Percentiles rank a stretch among this genome's conserved stretches.
These are phyloP conservation scores for Gryon sp. DNA, from an alignment of 1,140 invertebrate species.

Conservation along the genomic window DNA sequence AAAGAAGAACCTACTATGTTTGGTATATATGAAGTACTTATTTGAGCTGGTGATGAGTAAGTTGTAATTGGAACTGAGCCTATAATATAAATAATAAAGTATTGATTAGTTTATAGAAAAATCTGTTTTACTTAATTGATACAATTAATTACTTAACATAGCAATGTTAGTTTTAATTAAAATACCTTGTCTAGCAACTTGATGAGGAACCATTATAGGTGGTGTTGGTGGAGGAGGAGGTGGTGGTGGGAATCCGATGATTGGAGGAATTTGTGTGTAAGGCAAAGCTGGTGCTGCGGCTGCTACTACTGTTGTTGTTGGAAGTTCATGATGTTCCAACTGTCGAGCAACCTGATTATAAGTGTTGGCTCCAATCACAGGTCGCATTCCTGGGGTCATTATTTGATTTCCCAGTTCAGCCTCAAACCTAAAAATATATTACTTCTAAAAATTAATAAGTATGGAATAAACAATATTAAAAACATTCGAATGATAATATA, in stretches of 20 bases:
- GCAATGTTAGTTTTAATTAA: no score
- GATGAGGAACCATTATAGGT: constrained; percentile 81
- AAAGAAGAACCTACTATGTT: constrained; percentile 74
- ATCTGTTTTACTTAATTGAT: no score
- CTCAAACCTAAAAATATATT: constrained; percentile 85
- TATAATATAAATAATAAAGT: constrained; percentile 55
- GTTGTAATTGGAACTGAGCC: constrained; percentile 75
- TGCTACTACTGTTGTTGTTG: constrained; percentile 73
- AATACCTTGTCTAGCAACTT: constrained; percentile 79
- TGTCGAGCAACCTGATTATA: constrained; percentile 84
- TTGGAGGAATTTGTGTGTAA: constrained; percentile 66
- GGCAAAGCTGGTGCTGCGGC: constrained; percentile 70
- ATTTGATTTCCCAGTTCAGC: constrained; percentile 88
- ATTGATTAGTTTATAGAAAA: no score
- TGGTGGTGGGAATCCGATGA: constrained; percentile 76
- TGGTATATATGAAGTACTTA: constrained; percentile 73
- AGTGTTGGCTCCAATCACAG: constrained; percentile 84
- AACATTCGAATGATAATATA: no score
- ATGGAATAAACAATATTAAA: constrained; percentile 6
- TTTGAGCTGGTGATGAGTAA: constrained; percentile 76
- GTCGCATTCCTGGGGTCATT: constrained; percentile 79
- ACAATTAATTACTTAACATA: no score
- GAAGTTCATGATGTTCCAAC: constrained; percentile 80
- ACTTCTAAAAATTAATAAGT: not conserved
- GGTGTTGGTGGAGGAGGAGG: constrained; percentile 82